Evolutionary conservation across 2,113 vertebrate species (phyloP).

Genomic region (Danionella cerebrum): DNA sequence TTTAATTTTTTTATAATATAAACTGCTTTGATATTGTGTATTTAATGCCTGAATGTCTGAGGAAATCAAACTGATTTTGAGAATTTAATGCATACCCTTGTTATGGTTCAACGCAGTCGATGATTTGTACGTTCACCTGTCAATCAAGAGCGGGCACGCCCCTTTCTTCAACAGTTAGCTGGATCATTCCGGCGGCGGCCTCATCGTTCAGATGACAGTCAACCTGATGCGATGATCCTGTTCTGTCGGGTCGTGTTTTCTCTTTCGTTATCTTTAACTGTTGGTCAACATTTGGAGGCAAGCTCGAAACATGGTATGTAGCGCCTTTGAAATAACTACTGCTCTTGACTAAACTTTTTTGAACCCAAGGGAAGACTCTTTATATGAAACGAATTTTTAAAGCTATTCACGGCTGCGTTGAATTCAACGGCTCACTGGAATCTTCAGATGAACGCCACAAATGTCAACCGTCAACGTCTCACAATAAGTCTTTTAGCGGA

Average conservation of each 20-base stretch:
- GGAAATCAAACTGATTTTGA: too few species aligned
- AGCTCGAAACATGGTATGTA: slow-evolving; percentile 14
- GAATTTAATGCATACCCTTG: too few species aligned
- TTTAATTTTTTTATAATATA: too few species aligned
- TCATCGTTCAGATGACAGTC: not conserved
- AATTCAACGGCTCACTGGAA: not conserved
- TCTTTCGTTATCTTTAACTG: not conserved
- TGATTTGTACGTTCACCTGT: not conserved
- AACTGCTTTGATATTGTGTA: too few species aligned
- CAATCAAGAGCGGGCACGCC: slow-evolving; percentile 1
- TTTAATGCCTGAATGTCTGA: too few species aligned
- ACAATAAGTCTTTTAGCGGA: slow-evolving; percentile 35
- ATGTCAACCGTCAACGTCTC: slow-evolving; percentile 46
- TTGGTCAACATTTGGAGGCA: not conserved
- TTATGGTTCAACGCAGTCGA: not conserved
- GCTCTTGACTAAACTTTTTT: too few species aligned
- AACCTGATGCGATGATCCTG: not conserved
- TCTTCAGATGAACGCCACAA: not conserved
- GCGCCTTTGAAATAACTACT: not conserved
- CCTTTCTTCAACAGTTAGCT: not conserved
- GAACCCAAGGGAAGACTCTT: too few species aligned
- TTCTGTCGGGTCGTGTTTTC: not conserved
- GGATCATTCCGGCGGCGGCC: not conserved
- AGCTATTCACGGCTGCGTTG: not conserved
- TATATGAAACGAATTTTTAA: not conserved